Evolutionary conservation across 2,797 vertebrate species (phyloP).

Genomic region (Chaunax sp.): DNA sequence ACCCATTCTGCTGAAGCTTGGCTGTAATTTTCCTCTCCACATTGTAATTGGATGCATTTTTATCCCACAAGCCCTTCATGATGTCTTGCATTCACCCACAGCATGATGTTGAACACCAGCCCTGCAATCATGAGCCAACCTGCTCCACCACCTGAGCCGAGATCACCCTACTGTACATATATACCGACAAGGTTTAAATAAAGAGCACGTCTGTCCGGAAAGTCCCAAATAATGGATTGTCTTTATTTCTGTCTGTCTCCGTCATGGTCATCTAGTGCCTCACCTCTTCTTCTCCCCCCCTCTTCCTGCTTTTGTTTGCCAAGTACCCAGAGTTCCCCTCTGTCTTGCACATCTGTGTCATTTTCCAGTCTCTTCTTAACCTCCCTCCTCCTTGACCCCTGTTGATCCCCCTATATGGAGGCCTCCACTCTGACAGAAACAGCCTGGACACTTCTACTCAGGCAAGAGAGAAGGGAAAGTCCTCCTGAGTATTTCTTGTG

Average conservation of each 20-base stretch:
- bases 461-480: background rate
- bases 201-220: conserved; percentile 38
- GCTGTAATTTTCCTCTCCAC: conserved; percentile 54
- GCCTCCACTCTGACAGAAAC: conserved; percentile 20
- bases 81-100: conserved; percentile 25
- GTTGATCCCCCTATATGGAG: conserved; percentile 15
- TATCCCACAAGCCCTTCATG: conserved; percentile 31
- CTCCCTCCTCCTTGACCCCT: conserved; percentile 42
- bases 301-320: conserved; percentile 82
- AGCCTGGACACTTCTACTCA: conserved; percentile 6
- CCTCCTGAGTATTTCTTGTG: background rate
- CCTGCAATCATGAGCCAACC: conserved; percentile 1
- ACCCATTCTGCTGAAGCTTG: conserved; percentile 30
- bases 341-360: conserved; percentile 63
- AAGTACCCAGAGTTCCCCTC: conserved; percentile 60
- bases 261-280: conserved; percentile 29
- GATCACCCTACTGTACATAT: background rate
- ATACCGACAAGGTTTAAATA: conserved; percentile 4
- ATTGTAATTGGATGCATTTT: conserved; percentile 61
- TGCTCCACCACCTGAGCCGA: conserved; percentile 21
- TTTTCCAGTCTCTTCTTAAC: conserved; percentile 58
- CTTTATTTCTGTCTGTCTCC: conserved; percentile 58
- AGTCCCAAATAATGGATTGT: conserved; percentile 38
- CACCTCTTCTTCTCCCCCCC: conserved; percentile 26
- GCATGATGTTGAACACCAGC: background rate